These are phyloP conservation scores for Neomorphus geoffroyi DNA, from an alignment of 2,797 vertebrate genomes.

Conservation along the genomic window DNA sequence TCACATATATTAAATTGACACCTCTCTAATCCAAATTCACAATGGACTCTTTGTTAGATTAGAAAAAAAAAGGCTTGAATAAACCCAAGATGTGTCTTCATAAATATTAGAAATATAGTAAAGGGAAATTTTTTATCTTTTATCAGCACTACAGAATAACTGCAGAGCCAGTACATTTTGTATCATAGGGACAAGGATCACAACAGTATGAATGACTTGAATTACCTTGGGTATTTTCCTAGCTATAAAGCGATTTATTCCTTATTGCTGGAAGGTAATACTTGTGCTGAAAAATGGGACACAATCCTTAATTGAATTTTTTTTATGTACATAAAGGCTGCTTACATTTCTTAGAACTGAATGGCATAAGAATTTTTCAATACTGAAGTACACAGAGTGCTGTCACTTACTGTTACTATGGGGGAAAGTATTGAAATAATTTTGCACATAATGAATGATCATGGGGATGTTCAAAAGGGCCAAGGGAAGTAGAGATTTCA, in stretches of 20 bases:
- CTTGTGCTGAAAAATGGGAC: conserved; percentile 66
- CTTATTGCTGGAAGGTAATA: conserved; percentile 66
- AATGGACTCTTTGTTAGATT: conserved; percentile 41
- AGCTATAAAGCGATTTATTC: conserved; percentile 58
- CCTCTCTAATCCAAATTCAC: conserved; percentile 33
- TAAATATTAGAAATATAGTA: conserved; percentile 62
- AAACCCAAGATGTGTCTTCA: conserved; percentile 33
- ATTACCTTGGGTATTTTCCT: conserved; percentile 65
- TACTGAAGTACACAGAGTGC: not conserved
- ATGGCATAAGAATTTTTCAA: not conserved
- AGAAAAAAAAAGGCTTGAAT: conserved; percentile 40
- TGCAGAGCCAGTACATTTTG: conserved; percentile 44
- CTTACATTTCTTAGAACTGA: conserved; percentile 61
- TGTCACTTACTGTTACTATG: conserved; percentile 42
- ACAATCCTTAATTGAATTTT: conserved; percentile 61
- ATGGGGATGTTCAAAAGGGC: conserved; percentile 18
- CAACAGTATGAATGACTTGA: conserved; percentile 62
- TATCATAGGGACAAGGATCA: conserved; percentile 35
- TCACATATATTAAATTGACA: not conserved
- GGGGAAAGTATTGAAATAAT: conserved; percentile 47
- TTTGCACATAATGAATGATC: conserved; percentile 46
- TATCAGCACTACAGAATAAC: conserved; percentile 35
- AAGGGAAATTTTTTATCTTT: conserved; percentile 39
- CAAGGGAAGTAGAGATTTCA: not conserved
- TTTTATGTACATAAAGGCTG: conserved; percentile 51